Conservation (phyloP, 1,140 invertebrate species). For the Drosophila littoralis region DNA sequence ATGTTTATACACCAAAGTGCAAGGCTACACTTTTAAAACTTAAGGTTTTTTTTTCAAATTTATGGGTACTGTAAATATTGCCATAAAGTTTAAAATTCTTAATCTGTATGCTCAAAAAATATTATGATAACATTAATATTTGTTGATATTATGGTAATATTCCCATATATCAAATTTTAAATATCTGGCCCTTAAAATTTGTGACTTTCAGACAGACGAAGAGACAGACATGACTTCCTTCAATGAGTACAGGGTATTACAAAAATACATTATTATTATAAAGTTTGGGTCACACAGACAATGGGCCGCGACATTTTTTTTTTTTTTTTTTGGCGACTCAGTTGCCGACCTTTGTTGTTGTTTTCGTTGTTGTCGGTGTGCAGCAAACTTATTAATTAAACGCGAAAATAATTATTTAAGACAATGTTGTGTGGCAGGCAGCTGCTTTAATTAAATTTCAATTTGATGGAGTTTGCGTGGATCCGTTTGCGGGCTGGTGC, state of each 20-base stretch:
- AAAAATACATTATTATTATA: conserved; percentile 51
- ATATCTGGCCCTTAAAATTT: too few species aligned
- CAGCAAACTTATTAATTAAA: conserved; percentile 78
- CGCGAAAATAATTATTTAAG: conserved; percentile 67
- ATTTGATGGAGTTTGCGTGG: too few species aligned
- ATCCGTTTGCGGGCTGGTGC: not conserved
- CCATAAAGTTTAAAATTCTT: too few species aligned
- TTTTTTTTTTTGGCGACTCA: conserved; percentile 11
- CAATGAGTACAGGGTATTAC: not conserved
- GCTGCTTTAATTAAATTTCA: conserved; percentile 58
- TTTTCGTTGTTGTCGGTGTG: conserved; percentile 25
- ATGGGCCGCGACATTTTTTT: conserved; percentile 55
- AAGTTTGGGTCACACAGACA: conserved; percentile 67
- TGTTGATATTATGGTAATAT: too few species aligned
- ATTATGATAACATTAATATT: too few species aligned
- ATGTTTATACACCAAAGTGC: too few species aligned
- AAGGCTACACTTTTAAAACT: too few species aligned
- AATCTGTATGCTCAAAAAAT: too few species aligned
- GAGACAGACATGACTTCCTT: not conserved
- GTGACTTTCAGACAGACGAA: too few species aligned
- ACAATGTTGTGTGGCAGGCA: conserved; percentile 33
- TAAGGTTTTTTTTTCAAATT: too few species aligned
- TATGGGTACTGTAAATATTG: too few species aligned
- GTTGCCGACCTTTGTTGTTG: conserved; percentile 21
- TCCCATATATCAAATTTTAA: too few species aligned